Evolutionary conservation across 2,113 vertebrate species (phyloP).

Genomic region (Uria lomvia): DNA sequence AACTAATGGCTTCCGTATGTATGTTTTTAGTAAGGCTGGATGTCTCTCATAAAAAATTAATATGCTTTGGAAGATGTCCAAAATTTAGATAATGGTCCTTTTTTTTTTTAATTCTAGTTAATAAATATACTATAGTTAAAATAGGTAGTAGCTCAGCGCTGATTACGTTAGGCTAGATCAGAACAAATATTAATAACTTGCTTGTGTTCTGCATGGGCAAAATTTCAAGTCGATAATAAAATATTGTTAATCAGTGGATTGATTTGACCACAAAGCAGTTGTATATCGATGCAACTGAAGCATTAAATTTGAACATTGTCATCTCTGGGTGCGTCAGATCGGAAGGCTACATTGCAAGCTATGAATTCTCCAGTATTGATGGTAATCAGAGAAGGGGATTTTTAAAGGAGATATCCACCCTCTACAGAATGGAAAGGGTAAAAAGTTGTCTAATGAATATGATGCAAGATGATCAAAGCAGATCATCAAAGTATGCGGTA

Average conservation of each 20-base stretch:
- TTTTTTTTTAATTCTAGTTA: background rate
- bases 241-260: conserved; percentile 30
- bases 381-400: background rate
- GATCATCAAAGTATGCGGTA: background rate
- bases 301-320: conserved; percentile 17
- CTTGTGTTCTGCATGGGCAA: background rate
- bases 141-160: background rate
- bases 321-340: background rate
- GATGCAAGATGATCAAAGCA: background rate
- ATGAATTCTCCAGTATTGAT: background rate
- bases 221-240: conserved; percentile 29
- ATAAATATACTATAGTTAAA: background rate
- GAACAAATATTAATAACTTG: background rate
- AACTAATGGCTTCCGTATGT: background rate
- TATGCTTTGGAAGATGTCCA: background rate
- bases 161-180: background rate
- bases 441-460: conserved; percentile 8
- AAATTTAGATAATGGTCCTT: background rate
- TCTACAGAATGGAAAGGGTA: background rate
- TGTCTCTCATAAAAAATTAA: background rate
- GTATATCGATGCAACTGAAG: background rate
- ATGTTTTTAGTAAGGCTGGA: background rate
- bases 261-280: conserved; percentile 29
- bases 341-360: background rate
- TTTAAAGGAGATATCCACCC: background rate